Conservation (phyloP, 2,888 invertebrate species). For the Mesoligia furuncula region DNA sequence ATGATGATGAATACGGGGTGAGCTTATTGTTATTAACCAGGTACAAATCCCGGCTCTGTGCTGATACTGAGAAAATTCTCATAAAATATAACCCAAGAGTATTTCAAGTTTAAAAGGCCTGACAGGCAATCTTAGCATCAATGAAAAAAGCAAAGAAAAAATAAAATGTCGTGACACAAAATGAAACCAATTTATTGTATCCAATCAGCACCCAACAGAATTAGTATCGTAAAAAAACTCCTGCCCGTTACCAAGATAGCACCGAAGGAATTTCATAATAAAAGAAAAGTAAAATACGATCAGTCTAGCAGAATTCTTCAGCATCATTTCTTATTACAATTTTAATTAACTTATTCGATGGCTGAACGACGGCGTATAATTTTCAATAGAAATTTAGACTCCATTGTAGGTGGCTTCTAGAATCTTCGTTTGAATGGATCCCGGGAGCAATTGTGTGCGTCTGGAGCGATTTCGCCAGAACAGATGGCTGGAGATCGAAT, state of each 20-base stretch:
- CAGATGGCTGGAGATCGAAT: conserved; percentile 49
- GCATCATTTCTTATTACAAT: conserved; percentile 69
- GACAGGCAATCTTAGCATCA: not conserved
- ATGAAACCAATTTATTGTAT: conserved; percentile 36
- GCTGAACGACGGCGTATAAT: conserved; percentile 52
- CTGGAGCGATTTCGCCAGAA: conserved; percentile 38
- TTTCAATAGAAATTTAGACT: conserved; percentile 68
- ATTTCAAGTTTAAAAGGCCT: not conserved
- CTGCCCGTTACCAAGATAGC: conserved; percentile 27
- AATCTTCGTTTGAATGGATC: conserved; percentile 49
- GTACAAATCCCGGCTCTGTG: not conserved
- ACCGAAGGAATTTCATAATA: conserved; percentile 41
- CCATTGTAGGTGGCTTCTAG: conserved; percentile 59
- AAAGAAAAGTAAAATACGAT: conserved; percentile 49
- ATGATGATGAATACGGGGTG: too few species aligned
- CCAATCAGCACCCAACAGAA: conserved; percentile 37
- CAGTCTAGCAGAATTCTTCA: conserved; percentile 52
- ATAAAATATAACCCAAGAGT: not conserved
- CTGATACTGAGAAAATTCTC: not conserved
- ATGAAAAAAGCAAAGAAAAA: not conserved
- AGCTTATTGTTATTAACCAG: not conserved
- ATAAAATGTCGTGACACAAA: not conserved
- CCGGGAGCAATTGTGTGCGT: conserved; percentile 46
- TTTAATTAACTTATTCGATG: conserved; percentile 72
- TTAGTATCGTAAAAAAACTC: conserved; percentile 27